phyloP scores from a whole-genome alignment of 2,113 vertebrate species.

The Gopherus evgoodei region DNA sequence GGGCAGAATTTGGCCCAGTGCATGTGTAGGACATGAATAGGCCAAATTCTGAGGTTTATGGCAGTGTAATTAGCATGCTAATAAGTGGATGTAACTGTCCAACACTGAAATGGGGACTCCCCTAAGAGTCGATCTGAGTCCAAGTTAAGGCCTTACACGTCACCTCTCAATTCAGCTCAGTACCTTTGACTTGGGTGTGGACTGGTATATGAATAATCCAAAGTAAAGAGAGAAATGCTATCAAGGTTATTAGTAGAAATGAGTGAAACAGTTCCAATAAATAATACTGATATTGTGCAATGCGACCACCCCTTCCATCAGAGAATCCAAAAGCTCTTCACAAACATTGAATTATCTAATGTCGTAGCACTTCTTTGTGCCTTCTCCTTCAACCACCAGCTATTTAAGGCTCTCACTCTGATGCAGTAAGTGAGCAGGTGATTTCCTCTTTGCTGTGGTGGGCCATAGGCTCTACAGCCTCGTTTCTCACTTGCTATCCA shows the following conservation, averaged over 20 bases:
- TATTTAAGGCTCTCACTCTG: background rate
- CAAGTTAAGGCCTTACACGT: background rate
- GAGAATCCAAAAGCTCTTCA: background rate
- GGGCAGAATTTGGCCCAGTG: background rate
- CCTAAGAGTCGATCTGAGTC: background rate
- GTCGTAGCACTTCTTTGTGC: background rate
- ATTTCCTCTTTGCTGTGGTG: background rate
- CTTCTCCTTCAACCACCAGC: background rate
- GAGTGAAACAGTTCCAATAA: background rate
- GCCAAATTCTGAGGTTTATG: background rate
- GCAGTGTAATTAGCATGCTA: background rate
- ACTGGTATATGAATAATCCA: background rate
- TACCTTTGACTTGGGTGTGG: background rate
- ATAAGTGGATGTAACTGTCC: background rate
- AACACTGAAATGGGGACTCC: background rate
- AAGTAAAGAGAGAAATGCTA: background rate
- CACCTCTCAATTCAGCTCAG: background rate
- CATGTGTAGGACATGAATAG: background rate
- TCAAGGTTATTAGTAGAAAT: background rate
- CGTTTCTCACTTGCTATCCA: background rate
- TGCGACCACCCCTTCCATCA: rapidly evolving
- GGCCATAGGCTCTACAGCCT: background rate
- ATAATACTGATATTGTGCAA: background rate
- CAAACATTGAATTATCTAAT: background rate
- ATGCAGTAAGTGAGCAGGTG: background rate